These are phyloP conservation scores for Spheniscus mendiculus DNA, from an alignment of 2,113 vertebrate genomes.

Conservation along the genomic window DNA sequence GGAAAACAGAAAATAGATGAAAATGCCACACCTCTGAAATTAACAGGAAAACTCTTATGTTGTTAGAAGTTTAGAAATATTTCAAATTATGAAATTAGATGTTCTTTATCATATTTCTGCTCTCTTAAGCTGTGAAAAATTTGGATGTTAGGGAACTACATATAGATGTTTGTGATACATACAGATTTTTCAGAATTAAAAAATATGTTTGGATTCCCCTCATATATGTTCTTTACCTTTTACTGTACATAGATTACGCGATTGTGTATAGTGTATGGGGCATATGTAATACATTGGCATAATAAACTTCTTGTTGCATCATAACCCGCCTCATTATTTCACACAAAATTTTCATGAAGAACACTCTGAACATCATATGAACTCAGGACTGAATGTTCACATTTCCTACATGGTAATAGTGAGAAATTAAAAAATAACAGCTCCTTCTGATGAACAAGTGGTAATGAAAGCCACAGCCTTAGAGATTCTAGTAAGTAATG, in stretches of 20 bases:
- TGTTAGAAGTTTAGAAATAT: background rate
- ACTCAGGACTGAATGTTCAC: background rate
- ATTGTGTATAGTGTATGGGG: background rate
- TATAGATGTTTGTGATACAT: background rate
- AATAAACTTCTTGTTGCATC: background rate
- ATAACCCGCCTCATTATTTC: background rate
- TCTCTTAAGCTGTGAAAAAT: background rate
- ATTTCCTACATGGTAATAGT: background rate
- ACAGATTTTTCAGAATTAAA: background rate
- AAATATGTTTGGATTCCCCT: background rate
- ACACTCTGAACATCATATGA: background rate
- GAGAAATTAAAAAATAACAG: background rate
- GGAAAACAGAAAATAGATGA: background rate
- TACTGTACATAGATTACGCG: background rate
- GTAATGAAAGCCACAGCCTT: background rate
- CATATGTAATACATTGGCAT: background rate
- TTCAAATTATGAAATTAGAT: background rate
- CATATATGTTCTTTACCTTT: background rate
- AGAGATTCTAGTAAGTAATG: background rate
- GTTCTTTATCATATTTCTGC: background rate
- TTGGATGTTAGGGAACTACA: background rate
- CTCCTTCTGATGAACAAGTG: background rate
- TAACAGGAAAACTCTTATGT: background rate
- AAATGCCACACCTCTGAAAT: background rate
- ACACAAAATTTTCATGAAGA: background rate